A percentile compares a stretch with the other conserved stretches of the same genome.
phyloP scores from a whole-genome alignment of 2,888 invertebrate species.

The Epirrhoe tristata region DNA sequence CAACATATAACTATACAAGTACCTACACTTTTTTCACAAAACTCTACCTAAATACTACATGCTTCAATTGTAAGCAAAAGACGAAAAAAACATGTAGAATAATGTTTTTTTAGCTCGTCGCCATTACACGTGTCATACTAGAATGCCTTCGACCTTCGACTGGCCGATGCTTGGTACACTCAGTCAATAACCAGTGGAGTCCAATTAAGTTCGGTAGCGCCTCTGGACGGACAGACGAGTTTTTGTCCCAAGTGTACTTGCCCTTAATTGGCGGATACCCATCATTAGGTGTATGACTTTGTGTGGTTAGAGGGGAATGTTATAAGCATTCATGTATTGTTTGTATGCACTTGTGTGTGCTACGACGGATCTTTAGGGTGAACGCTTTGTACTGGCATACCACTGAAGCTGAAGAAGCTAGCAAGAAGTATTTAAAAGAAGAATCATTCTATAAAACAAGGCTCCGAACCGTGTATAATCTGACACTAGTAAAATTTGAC shows the following conservation, averaged over 20 bases:
- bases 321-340: constrained; percentile 10
- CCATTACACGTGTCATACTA: constrained; percentile 30
- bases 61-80: too few relatives aligned
- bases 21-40: too few relatives aligned
- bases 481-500: too few relatives aligned
- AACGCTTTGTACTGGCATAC: too few relatives aligned
- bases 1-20: too few relatives aligned
- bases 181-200: constrained; percentile 66
- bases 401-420: too few relatives aligned
- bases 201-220: constrained; percentile 84
- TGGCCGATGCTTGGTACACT: constrained; percentile 55
- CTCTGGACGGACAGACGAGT: constrained; percentile 72
- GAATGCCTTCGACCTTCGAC: constrained; percentile 64
- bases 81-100: too few relatives aligned
- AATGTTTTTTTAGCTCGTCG: too few relatives aligned
- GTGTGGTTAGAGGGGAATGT: constrained; percentile 44
- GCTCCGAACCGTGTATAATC: too few relatives aligned
- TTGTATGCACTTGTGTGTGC: not conserved
- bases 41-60: too few relatives aligned
- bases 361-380: not conserved
- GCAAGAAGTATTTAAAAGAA: too few relatives aligned
- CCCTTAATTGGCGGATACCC: constrained; percentile 80
- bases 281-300: constrained; percentile 67
- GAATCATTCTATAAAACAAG: too few relatives aligned
- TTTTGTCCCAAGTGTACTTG: constrained; percentile 68